Conservation (phyloP, 2,797 vertebrate species). For the Rachycentron canadum region DNA sequence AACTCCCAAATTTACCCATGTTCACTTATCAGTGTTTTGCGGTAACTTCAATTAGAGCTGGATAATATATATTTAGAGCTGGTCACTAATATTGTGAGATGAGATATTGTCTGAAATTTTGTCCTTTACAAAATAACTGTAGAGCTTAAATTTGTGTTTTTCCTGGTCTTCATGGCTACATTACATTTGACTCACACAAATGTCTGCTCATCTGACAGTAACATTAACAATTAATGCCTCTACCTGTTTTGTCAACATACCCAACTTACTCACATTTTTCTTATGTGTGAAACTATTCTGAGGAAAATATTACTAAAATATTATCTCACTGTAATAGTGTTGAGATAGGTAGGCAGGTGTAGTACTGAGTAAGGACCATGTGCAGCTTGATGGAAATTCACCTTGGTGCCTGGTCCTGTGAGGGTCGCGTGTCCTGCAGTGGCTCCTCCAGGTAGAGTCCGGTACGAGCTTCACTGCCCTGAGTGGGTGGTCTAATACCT, state of each 20-base stretch:
- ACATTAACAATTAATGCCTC: not conserved
- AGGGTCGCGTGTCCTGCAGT: constrained; percentile 56
- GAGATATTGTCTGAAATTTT: no score
- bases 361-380: not conserved
- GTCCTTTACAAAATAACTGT: no score
- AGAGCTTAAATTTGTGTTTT: not conserved
- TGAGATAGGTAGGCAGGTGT: not conserved
- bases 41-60: no score
- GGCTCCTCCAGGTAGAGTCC: constrained; percentile 71
- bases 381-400: constrained; percentile 29
- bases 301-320: not conserved
- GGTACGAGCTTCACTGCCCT: constrained; percentile 57
- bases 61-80: no score
- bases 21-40: not conserved
- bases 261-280: not conserved
- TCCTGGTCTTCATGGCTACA: not conserved
- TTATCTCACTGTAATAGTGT: not conserved
- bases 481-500: constrained; percentile 56
- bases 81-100: not conserved
- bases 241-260: not conserved
- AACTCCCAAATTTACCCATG: not conserved
- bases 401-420: constrained; percentile 66
- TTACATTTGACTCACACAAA: not conserved
- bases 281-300: not conserved
- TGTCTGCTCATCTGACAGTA: not conserved